These are phyloP conservation scores for Drosophila takahashii DNA, from an alignment of 1,140 invertebrate species.

Conservation along the genomic window DNA sequence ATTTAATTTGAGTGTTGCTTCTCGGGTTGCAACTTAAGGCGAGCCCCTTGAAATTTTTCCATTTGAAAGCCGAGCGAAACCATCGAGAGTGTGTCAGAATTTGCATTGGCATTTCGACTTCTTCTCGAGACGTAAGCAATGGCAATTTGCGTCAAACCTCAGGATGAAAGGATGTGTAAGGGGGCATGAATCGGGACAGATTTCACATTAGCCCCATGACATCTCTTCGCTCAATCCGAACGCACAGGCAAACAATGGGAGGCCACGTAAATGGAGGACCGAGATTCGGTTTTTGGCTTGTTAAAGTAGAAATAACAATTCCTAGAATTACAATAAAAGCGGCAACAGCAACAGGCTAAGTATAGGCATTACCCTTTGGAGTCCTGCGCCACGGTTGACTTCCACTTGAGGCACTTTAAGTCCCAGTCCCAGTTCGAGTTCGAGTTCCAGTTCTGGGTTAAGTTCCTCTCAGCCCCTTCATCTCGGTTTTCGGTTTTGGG, in stretches of 20 bases:
- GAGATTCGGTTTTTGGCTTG: conserved; percentile 74
- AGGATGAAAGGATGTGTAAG: conserved; percentile 46
- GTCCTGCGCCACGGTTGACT: conserved; percentile 10
- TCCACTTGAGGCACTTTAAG: conserved; percentile 66
- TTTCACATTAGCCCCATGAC: conserved; percentile 72
- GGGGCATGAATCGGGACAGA: conserved; percentile 12
- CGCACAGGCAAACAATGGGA: conserved; percentile 23
- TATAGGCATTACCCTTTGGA: conserved; percentile 73
- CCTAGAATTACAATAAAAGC: conserved; percentile 79
- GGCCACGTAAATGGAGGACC: conserved; percentile 33
- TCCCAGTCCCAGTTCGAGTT: conserved; percentile 35
- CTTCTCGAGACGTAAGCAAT: conserved; percentile 41
- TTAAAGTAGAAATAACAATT: conserved; percentile 79
- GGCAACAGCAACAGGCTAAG: conserved; percentile 67
- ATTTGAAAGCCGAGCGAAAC: conserved; percentile 35
- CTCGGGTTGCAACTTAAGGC: conserved; percentile 10
- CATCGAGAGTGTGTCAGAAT: conserved; percentile 24
- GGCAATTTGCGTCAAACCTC: conserved; percentile 73
- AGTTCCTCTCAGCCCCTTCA: neutral
- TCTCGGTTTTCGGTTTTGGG: conserved; percentile 6
- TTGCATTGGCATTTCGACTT: conserved; percentile 22
- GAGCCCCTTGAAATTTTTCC: conserved; percentile 26
- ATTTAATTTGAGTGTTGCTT: conserved; percentile 24
- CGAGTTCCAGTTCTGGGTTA: neutral
- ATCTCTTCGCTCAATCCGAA: conserved; percentile 48